Percentiles rank a stretch among this genome's conserved stretches.
Conservation (phyloP, 2,113 vertebrate genomes). For the Mesembrinibis cayennensis region DNA sequence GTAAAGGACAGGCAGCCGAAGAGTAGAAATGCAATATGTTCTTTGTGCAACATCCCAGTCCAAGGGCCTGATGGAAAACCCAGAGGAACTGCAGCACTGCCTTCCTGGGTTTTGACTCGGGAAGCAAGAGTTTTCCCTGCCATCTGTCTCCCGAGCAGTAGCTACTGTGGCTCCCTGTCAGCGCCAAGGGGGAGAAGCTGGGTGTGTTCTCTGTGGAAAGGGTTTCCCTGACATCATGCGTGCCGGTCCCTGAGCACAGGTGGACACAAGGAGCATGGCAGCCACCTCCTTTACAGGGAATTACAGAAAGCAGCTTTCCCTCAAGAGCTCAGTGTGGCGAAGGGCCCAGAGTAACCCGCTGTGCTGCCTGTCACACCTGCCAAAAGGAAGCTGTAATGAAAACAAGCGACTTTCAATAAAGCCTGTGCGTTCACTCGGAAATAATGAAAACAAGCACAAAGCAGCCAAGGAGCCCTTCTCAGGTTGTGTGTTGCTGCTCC, state of each 20-base stretch:
- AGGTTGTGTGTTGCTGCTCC: background rate
- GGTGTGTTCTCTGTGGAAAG: background rate
- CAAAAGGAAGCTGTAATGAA: background rate
- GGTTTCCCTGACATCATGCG: background rate
- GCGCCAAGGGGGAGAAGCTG: background rate
- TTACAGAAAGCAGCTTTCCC: background rate
- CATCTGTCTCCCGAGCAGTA: accelerated
- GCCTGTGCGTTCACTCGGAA: background rate
- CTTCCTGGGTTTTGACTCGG: accelerated
- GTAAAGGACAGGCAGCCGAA: background rate
- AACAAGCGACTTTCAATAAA: background rate
- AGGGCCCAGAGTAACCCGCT: background rate
- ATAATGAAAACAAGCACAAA: background rate
- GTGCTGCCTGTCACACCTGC: background rate
- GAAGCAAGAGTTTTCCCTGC: background rate
- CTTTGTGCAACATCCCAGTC: background rate
- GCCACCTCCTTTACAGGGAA: background rate
- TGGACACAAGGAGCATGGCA: background rate
- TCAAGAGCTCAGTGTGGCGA: background rate
- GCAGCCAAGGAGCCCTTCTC: background rate
- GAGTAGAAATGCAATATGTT: background rate
- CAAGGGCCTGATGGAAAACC: background rate
- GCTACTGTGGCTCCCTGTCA: background rate
- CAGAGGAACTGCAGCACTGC: background rate
- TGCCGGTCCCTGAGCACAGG: accelerated